Percentiles rank a stretch among this genome's conserved stretches.
phyloP scores from a whole-genome alignment of 2,797 vertebrate genomes.

The Cirrhinus mrigala region DNA sequence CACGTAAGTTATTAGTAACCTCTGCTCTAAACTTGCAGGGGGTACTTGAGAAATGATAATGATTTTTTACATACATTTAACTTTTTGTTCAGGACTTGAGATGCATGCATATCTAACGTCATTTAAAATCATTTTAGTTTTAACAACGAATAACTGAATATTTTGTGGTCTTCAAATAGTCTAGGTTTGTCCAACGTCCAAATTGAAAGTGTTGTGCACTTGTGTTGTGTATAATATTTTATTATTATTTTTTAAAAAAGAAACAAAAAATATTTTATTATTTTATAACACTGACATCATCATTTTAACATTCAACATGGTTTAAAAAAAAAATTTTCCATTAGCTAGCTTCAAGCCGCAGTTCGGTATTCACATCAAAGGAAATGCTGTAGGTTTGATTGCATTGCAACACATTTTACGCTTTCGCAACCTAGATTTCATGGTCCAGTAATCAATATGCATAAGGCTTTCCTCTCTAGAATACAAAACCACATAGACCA shows the following conservation, averaged over 20 bases:
- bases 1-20: neutral
- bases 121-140: neutral
- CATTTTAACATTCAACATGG: neutral
- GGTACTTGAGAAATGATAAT: neutral
- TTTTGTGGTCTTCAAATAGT: neutral
- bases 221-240: neutral
- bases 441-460: slow-evolving; percentile 51
- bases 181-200: neutral
- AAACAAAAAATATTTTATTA: neutral
- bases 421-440: slow-evolving; percentile 50
- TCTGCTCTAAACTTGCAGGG: neutral
- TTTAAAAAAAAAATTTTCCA: neutral
- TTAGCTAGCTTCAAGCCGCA: slow-evolving; percentile 13
- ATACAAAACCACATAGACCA: slow-evolving; percentile 23
- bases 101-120: neutral
- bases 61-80: neutral
- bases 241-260: neutral
- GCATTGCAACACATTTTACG: neutral
- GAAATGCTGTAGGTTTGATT: slow-evolving; percentile 31
- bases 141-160: neutral
- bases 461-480: slow-evolving; percentile 9
- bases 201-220: neutral
- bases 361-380: slow-evolving; percentile 17
- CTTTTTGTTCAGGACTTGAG: neutral
- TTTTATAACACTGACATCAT: neutral